Base-by-base conservation (phyloP, 2,797 vertebrate species). In the Picus viridis region DNA sequence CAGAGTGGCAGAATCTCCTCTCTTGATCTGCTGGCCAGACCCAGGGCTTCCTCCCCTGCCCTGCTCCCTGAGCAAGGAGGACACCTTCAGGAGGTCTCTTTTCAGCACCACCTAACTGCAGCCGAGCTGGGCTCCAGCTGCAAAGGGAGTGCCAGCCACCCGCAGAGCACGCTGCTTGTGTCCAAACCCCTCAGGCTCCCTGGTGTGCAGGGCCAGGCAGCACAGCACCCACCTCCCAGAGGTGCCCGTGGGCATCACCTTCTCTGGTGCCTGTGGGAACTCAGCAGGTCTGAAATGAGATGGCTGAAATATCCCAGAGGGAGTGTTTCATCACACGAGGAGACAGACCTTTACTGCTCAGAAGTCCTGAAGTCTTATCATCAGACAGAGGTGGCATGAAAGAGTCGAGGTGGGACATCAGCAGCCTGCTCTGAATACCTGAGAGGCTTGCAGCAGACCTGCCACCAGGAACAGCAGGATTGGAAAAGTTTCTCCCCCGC, bases 321-420 rank as follows among this genome's bases (percentile, higher is more conserved):
- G 83, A 72, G 53, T 18, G 4, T 17, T 75, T 63, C 43, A 29
- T 32, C 62, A 73, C 58, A 71, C 0, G 0, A 86, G 49, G 26
- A 86, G 22, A 77, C 20, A 58, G 20, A 47, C 51, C 85, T 92
- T 94, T 91, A 93, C 47, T 89, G 63, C 16, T 83, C 32, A n/a
- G 32, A 61, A 80, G 17, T 41, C 20, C 22, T 1, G 0, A 27
- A 69, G 58, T n/a, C 45, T n/a, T 65, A 65, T 61, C 32, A 61
- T 36, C 39, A 61, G 67, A 68, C 22, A 41, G 67, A 71, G 1
- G 1, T 0, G 4, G 56, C 68, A 65, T 13, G 36, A 67, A 78
- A 71, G 51, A 56, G 43, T 62, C 27, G 15, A 20, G 47, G 53
- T 30, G 63, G 39, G 18, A 19, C 30, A 13, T 4, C 0, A 0